Conservation (phyloP, 2,113 vertebrate species). For the Vulpes vulpes region DNA sequence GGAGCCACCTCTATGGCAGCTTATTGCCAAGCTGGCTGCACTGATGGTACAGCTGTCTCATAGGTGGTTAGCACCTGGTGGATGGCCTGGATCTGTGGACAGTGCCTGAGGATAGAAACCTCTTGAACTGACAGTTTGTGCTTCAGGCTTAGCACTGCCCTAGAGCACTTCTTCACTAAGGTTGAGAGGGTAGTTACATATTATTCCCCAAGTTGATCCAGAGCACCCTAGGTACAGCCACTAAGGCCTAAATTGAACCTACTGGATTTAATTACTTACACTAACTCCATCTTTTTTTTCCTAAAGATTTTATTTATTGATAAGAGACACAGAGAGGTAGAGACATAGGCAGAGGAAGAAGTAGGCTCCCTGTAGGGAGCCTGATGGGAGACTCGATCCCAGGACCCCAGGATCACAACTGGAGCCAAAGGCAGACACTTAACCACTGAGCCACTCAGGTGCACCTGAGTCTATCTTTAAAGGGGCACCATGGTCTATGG, state of each 20-base stretch:
- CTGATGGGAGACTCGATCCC: too few relatives aligned
- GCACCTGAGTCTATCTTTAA: not conserved
- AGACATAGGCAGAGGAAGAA: too few relatives aligned
- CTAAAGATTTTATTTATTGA: too few relatives aligned
- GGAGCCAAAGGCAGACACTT: too few relatives aligned
- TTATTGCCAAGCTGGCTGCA: not conserved
- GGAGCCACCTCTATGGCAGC: not conserved
- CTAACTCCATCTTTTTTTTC: too few relatives aligned
- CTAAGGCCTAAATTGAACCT: not conserved
- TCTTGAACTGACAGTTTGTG: not conserved
- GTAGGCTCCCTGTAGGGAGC: too few relatives aligned
- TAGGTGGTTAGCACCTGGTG: not conserved
- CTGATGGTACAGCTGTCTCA: not conserved
- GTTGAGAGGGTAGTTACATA: slow-evolving; percentile 5
- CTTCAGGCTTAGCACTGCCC: not conserved
- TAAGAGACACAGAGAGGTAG: too few relatives aligned
- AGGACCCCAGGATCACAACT: too few relatives aligned
- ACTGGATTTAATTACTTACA: not conserved
- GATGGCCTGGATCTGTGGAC: not conserved
- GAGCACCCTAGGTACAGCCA: not conserved
- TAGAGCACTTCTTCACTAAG: not conserved
- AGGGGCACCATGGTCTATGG: not conserved
- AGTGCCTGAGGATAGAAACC: not conserved
- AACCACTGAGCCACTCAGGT: too few relatives aligned
- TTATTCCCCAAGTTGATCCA: not conserved